These are phyloP conservation scores for Zapus hudsonius DNA, from an alignment of 2,113 vertebrate genomes.

Conservation along the genomic window DNA sequence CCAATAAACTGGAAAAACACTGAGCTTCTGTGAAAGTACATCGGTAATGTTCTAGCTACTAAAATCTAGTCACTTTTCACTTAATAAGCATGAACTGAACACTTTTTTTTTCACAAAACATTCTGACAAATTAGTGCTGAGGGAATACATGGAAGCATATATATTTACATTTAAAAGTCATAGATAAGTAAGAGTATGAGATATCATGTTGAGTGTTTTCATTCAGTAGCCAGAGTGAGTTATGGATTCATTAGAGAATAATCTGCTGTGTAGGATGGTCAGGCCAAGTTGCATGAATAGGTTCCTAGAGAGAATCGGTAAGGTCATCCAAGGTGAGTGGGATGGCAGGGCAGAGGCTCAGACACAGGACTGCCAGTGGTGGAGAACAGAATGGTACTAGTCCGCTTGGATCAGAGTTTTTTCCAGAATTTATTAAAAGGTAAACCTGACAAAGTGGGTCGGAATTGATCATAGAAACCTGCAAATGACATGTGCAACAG, in stretches of 20 bases:
- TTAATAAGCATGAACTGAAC: not conserved
- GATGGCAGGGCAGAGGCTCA: not conserved
- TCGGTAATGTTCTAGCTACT: not conserved
- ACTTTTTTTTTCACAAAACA: not conserved
- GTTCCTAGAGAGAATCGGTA: not conserved
- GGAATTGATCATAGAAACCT: not conserved
- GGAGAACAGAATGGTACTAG: not conserved
- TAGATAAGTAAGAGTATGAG: not conserved
- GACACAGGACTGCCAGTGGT: not conserved
- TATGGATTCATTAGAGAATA: not conserved
- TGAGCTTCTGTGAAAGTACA: not conserved
- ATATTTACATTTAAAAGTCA: not conserved
- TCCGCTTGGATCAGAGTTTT: not conserved
- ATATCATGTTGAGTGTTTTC: not conserved
- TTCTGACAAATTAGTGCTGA: not conserved
- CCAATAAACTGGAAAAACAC: not conserved
- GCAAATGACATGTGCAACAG: not conserved
- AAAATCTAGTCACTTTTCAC: not conserved
- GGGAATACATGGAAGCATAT: not conserved
- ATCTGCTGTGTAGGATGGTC: not conserved
- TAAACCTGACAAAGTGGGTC: not conserved
- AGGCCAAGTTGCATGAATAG: not conserved
- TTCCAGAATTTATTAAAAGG: not conserved
- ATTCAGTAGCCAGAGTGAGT: not conserved
- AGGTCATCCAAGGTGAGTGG: not conserved